Evolutionary conservation across 2,888 invertebrate species (phyloP).

Genomic region (Pasiphila rectangulata): DNA sequence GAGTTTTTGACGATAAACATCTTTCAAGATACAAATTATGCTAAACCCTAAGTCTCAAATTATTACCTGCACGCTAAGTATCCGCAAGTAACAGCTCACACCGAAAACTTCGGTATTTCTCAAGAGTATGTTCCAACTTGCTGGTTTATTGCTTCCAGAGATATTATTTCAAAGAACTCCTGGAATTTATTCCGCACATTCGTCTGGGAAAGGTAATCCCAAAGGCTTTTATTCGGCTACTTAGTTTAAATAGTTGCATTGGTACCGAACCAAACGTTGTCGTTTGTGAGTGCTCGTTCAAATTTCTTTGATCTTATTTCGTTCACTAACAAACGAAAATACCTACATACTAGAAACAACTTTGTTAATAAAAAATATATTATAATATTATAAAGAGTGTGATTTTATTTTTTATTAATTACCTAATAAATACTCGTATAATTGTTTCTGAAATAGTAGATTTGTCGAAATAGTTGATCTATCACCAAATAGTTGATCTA

Average conservation of each 20-base stretch:
- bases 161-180: slow-evolving; percentile 78
- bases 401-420: no score
- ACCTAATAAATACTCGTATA: no score
- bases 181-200: slow-evolving; percentile 69
- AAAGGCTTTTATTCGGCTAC: slow-evolving; percentile 67
- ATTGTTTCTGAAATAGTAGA: no score
- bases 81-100: slow-evolving; percentile 56
- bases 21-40: slow-evolving; percentile 36
- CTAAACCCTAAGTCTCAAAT: slow-evolving; percentile 48
- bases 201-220: slow-evolving; percentile 67
- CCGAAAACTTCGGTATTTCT: slow-evolving; percentile 72
- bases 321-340: neutral
- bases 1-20: slow-evolving; percentile 26
- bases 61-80: slow-evolving; percentile 54
- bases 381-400: no score
- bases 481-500: no score
- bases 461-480: no score
- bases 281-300: slow-evolving; percentile 18
- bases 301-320: slow-evolving; percentile 14
- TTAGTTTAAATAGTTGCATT: slow-evolving; percentile 62
- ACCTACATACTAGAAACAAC: neutral
- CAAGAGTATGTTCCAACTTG: slow-evolving; percentile 71
- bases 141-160: slow-evolving; percentile 74
- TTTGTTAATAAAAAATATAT: neutral
- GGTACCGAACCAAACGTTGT: slow-evolving; percentile 40